A percentile compares a stretch with the other conserved stretches of the same genome.
phyloP scores from a whole-genome alignment of 2,113 vertebrate genomes.

The Narcine bancroftii region DNA sequence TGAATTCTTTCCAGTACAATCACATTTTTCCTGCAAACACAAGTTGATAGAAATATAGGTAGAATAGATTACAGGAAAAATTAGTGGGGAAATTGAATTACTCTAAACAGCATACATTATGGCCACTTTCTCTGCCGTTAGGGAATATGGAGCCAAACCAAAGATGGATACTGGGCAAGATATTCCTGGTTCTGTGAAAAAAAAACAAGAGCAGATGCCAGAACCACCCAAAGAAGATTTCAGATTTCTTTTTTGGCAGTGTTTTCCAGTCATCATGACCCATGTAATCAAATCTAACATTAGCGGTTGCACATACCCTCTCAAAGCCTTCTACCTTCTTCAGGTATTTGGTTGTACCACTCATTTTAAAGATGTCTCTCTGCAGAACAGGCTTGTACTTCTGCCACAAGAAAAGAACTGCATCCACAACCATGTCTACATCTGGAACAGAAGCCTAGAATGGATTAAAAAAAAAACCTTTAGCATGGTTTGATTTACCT shows the following conservation, averaged over 20 bases:
- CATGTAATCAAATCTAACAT: neutral
- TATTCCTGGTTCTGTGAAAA: too few species aligned
- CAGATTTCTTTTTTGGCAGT: neutral
- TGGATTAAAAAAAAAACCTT: conserved; percentile 16
- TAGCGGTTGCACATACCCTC: conserved; percentile 50
- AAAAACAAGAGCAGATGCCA: too few species aligned
- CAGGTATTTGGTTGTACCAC: conserved; percentile 48
- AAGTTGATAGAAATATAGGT: too few species aligned
- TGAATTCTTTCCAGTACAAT: too few species aligned
- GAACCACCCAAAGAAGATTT: neutral
- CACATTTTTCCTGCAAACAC: too few species aligned
- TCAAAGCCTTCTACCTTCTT: conserved; percentile 55
- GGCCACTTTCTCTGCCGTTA: too few species aligned
- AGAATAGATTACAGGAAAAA: too few species aligned
- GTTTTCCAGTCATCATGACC: neutral
- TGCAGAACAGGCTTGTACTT: conserved; percentile 66
- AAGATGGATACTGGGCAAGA: too few species aligned
- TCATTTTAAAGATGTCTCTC: conserved; percentile 47
- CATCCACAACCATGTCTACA: conserved; percentile 64
- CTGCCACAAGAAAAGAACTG: conserved; percentile 71
- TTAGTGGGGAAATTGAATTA: too few species aligned
- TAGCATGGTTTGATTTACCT: neutral
- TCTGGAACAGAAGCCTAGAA: conserved; percentile 64
- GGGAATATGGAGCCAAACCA: too few species aligned
- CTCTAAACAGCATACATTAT: too few species aligned